phyloP scores from a whole-genome alignment of 1,140 invertebrate species.

The Polyergus mexicanus region DNA sequence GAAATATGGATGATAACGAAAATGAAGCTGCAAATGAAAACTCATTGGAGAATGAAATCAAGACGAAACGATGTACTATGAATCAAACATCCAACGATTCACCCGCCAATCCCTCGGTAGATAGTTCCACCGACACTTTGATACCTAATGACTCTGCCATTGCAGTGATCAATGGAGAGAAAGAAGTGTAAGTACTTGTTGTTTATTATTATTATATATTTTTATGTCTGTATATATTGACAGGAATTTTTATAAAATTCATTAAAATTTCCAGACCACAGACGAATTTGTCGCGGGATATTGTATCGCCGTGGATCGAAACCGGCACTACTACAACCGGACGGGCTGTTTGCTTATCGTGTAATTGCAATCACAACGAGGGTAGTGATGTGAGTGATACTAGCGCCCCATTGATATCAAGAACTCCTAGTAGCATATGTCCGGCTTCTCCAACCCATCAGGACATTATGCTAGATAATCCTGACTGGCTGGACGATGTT shows the following conservation, averaged over 20 bases:
- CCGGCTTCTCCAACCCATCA: conserved; percentile 84
- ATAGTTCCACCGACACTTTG: conserved; percentile 86
- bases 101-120: conserved; percentile 83
- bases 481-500: conserved; percentile 87
- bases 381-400: conserved; percentile 83
- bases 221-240: neutral
- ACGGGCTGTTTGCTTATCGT: conserved; percentile 72
- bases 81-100: conserved; percentile 80
- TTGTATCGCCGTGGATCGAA: conserved; percentile 75
- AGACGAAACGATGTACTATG: conserved; percentile 72
- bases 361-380: conserved; percentile 77
- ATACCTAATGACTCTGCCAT: conserved; percentile 83
- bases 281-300: conserved; percentile 74
- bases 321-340: conserved; percentile 60
- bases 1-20: conserved; percentile 72
- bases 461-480: conserved; percentile 82
- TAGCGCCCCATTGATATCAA: conserved; percentile 81
- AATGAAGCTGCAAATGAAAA: conserved; percentile 62
- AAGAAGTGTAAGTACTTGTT: conserved; percentile 79
- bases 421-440: conserved; percentile 84
- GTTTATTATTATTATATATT: neutral
- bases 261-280: conserved; percentile 71
- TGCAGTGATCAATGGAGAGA: conserved; percentile 72
- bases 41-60: conserved; percentile 69
- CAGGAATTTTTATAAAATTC: neutral